These are phyloP conservation scores for Bombus turneri DNA, from an alignment of 1,140 invertebrate species.

Conservation along the genomic window DNA sequence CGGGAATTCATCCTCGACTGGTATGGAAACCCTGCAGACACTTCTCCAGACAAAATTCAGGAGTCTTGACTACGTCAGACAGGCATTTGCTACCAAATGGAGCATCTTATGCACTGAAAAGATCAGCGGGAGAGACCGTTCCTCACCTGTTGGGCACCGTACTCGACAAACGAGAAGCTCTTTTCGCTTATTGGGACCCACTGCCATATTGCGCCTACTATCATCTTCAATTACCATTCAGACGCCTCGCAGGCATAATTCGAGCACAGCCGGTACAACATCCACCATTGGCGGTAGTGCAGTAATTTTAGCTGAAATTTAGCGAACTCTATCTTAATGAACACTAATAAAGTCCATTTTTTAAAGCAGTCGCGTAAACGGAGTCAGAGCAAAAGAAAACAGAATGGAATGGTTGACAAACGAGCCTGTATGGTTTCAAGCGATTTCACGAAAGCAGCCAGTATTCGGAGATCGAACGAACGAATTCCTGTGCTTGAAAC, in stretches of 20 bases:
- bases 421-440: background rate
- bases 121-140: constrained; percentile 81
- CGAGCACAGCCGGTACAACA: constrained; percentile 80
- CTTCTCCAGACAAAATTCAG: constrained; percentile 84
- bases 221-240: constrained; percentile 88
- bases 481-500: background rate
- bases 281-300: constrained; percentile 73
- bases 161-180: constrained; percentile 86
- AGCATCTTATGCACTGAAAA: constrained; percentile 80
- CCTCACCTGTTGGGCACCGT: constrained; percentile 86
- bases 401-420: background rate
- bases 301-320: constrained; percentile 57
- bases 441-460: background rate
- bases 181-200: constrained; percentile 92
- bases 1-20: constrained; percentile 85
- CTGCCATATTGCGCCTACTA: constrained; percentile 92
- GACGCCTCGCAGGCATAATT: constrained; percentile 83
- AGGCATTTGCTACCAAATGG: constrained; percentile 83
- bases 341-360: constrained; percentile 18
- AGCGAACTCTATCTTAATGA: background rate
- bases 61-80: constrained; percentile 79
- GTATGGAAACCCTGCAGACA: constrained; percentile 86
- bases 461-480: constrained; percentile 7
- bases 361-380: background rate
- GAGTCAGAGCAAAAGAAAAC: background rate